Evolutionary conservation across 2,113 vertebrate species (phyloP).

Genomic region (Ailurus styani): DNA sequence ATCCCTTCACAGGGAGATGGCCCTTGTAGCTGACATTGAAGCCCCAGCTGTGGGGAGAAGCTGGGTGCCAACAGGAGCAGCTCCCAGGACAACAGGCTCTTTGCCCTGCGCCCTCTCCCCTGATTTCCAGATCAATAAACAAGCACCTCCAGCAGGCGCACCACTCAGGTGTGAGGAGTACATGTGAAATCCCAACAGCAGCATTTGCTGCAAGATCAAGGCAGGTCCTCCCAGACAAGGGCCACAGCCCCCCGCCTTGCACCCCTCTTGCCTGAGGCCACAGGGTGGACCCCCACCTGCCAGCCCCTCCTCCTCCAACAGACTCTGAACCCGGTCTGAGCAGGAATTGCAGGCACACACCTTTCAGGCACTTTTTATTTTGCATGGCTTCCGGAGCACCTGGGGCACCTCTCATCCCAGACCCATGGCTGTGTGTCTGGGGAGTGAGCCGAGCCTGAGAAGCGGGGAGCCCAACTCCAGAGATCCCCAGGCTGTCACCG

Average conservation of each 20-base stretch:
- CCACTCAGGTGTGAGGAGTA: background rate
- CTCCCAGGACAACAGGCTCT: background rate
- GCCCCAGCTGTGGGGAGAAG: background rate
- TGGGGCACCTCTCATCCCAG: background rate
- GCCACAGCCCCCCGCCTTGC: rapidly evolving
- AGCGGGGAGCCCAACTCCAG: too few relatives aligned
- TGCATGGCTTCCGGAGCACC: background rate
- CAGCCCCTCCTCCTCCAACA: background rate
- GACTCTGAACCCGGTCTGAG: background rate
- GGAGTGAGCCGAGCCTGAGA: background rate
- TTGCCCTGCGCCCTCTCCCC: background rate
- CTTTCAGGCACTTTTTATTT: conserved; percentile 59
- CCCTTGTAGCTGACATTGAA: background rate
- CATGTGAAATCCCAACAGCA: background rate
- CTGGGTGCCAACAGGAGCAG: background rate
- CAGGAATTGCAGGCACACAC: background rate
- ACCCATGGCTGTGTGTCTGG: background rate
- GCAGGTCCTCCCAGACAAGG: background rate
- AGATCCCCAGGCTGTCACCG: background rate
- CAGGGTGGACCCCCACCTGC: background rate
- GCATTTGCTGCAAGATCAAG: background rate
- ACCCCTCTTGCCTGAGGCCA: background rate
- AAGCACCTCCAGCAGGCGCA: background rate
- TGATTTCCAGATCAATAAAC: background rate
- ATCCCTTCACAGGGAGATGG: background rate